Percentiles rank a stretch among this genome's conserved stretches.
phyloP scores from a whole-genome alignment of 2,888 invertebrate genomes.

The Phyllotreta striolata region DNA sequence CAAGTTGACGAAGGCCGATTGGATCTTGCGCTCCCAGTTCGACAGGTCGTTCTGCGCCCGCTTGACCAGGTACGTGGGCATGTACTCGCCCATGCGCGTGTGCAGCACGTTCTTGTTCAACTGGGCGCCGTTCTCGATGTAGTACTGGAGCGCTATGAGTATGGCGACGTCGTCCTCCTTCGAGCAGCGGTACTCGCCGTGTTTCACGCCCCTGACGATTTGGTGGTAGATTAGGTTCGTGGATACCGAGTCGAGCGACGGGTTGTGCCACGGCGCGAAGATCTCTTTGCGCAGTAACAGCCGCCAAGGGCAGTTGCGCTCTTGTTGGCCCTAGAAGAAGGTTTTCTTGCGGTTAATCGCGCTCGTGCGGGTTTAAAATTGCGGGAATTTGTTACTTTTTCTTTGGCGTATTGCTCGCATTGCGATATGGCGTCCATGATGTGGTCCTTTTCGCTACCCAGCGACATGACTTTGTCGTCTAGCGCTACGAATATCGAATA shows the following conservation, averaged over 20 bases:
- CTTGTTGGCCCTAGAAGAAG: constrained; percentile 73
- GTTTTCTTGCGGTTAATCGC: not conserved
- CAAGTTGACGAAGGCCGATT: constrained; percentile 75
- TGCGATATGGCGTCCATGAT: constrained; percentile 96
- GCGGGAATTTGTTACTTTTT: constrained; percentile 60
- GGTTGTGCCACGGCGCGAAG: constrained; percentile 92
- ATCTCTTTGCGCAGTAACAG: constrained; percentile 89
- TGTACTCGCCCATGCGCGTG: constrained; percentile 77
- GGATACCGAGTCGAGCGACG: constrained; percentile 79
- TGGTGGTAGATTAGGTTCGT: constrained; percentile 91
- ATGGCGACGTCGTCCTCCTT: constrained; percentile 86
- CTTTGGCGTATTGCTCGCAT: constrained; percentile 94
- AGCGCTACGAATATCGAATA: constrained; percentile 92
- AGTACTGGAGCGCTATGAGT: constrained; percentile 90
- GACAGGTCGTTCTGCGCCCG: constrained; percentile 58
- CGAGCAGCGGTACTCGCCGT: constrained; percentile 89
- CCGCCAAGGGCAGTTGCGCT: constrained; percentile 88
- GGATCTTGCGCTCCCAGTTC: constrained; percentile 77
- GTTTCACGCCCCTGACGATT: constrained; percentile 81
- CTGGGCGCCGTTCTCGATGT: constrained; percentile 78
- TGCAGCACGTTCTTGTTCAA: constrained; percentile 72
- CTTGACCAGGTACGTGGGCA: constrained; percentile 77
- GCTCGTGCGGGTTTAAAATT: not conserved
- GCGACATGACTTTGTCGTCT: constrained; percentile 87
- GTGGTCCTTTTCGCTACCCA: constrained; percentile 89